Evolutionary conservation across 1,140 invertebrate genomes (phyloP), one percentile per base, ranked within the genome.

Genomic region (Propsilocerus akamusi): DNA sequence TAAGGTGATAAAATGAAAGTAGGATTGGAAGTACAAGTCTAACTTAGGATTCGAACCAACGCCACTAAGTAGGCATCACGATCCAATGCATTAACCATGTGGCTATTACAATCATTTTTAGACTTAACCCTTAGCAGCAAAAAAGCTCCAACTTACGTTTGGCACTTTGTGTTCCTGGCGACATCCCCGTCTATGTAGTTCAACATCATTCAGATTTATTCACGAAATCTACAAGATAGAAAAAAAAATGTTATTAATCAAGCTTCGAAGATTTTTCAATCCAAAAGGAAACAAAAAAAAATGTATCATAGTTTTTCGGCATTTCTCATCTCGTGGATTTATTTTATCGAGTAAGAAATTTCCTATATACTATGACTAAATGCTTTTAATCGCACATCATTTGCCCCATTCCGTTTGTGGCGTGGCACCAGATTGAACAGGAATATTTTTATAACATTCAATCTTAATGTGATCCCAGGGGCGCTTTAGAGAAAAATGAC

Each of bases 331-430:
- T 41, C 34, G 34, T 41, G 34, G 34, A 20, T 5, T 41, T 41
- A 20, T 20, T 20, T 41, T 41, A 41, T 41, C 34, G 34, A 41
- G 34, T 10, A 41, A 41, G 34, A 41, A 41, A 41, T 41, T 41
- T 41, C 34, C 34, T 41, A 41, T 41, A 41, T 41, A 41, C 34
- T 20, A 41, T 17, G 34, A 41, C 34, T 41, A 41, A 20, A 20
- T 20, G 34, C 34, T 41, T 41, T 41, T 41, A 41, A 41, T 41
- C 34, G 34, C 34, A 41, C 34, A 41, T 41, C 17, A 41, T 41
- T 5, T 41, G 34, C 34, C 34, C 34, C 22, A 41, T 17, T 41
- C 34, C 34, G 11, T 30, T 20, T 41, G 17, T 22, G 17, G 34
- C 14, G 14, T 41, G 34, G 34, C 34, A 41, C 34, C 34, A 41